phyloP scores from a whole-genome alignment of 2,113 vertebrate genomes.

The Leucoraja erinaceus region DNA sequence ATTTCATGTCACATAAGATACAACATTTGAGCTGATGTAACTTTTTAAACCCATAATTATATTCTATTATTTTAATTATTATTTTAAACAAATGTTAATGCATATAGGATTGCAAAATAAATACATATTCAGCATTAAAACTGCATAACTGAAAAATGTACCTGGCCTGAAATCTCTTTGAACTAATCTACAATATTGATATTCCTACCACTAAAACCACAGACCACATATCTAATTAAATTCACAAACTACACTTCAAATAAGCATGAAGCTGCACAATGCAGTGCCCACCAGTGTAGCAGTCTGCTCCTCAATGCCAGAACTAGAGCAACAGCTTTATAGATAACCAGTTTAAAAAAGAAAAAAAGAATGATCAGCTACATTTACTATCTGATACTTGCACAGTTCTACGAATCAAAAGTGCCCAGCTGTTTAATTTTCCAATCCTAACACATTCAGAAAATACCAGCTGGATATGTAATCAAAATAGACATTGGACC shows the following conservation, averaged over 20 bases:
- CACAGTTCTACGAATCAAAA: not conserved
- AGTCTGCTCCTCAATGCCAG: not conserved
- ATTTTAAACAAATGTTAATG: not conserved
- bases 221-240: not conserved
- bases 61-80: not conserved
- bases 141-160: not conserved
- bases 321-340: not conserved
- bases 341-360: not conserved
- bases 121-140: too few species aligned
- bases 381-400: not conserved
- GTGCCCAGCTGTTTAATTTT: not conserved
- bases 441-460: not conserved
- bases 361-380: constrained; percentile 7
- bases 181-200: not conserved
- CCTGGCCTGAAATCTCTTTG: constrained; percentile 2
- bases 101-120: not conserved
- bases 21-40: not conserved
- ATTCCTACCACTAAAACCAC: constrained; percentile 33
- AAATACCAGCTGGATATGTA: not conserved
- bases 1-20: not conserved
- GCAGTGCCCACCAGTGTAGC: not conserved
- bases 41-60: not conserved
- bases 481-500: not conserved
- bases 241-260: not conserved
- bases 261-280: not conserved